Evolutionary conservation across 2,797 vertebrate species (phyloP).

Genomic region (Myoxocephalus aenaeus): DNA sequence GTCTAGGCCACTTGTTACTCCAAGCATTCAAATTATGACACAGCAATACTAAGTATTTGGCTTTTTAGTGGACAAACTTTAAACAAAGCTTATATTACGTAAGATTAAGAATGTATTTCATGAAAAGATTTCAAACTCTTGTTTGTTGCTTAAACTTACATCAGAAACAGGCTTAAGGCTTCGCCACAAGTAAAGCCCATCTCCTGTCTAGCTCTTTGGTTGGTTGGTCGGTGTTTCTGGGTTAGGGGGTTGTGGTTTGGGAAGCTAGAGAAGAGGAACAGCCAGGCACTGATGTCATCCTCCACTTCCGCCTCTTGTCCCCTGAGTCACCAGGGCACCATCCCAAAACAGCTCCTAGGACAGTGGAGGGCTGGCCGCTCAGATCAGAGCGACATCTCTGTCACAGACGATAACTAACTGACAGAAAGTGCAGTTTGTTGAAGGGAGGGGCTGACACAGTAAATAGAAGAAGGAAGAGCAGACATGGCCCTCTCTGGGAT

Average conservation of each 20-base stretch:
- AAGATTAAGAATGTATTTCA: neutral
- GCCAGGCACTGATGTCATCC: constrained; percentile 57
- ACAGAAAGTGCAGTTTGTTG: constrained; percentile 45
- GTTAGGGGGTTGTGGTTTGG: constrained; percentile 3
- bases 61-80: neutral
- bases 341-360: constrained; percentile 41
- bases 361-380: neutral
- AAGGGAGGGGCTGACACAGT: constrained; percentile 39
- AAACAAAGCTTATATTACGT: neutral
- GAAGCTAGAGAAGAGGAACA: constrained; percentile 37
- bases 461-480: constrained; percentile 39
- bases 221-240: constrained; percentile 19
- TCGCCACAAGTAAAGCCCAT: constrained; percentile 10
- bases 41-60: neutral
- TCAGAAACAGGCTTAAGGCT: constrained; percentile 25
- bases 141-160: constrained; percentile 35
- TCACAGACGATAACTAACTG: constrained; percentile 42
- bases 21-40: neutral
- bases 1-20: neutral
- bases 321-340: constrained; percentile 48
- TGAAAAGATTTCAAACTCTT: constrained; percentile 24
- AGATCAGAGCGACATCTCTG: constrained; percentile 38
- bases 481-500: constrained; percentile 28
- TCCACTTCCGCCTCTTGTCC: constrained; percentile 44
- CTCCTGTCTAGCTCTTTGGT: neutral